Conservation (phyloP, 2,113 vertebrate species). For the Scopus umbretta region DNA sequence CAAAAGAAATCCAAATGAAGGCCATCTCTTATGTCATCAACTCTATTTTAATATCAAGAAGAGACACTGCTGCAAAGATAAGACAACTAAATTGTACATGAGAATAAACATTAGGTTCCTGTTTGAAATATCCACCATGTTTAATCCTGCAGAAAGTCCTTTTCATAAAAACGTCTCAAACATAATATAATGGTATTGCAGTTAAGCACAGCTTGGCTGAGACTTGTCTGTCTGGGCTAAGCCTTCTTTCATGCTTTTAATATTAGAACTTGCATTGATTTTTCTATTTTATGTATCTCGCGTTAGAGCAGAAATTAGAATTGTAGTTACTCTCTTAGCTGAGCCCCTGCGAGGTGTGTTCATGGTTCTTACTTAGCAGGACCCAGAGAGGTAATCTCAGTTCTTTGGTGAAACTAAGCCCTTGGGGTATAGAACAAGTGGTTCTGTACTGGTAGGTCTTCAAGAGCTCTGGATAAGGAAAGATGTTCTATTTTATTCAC, state of each 20-base stretch:
- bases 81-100: neutral
- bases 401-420: neutral
- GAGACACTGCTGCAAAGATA: neutral
- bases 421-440: neutral
- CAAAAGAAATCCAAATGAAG: neutral
- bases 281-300: neutral
- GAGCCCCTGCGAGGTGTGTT: neutral
- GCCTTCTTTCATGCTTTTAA: neutral
- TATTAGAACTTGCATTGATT: neutral
- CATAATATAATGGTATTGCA: neutral
- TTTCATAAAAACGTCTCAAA: neutral
- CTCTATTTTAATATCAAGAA: neutral
- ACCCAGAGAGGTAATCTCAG: neutral
- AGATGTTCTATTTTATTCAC: neutral
- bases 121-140: neutral
- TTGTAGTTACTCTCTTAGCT: neutral
- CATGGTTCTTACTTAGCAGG: neutral
- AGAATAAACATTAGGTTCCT: neutral
- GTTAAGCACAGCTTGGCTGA: neutral
- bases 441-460: neutral
- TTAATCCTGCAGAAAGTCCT: neutral
- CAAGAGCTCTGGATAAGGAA: neutral
- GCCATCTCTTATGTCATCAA: neutral
- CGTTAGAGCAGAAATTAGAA: neutral
- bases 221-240: neutral